These are phyloP conservation scores for Drosophila orena DNA, from an alignment of 1,140 invertebrate genomes.

Conservation along the genomic window DNA sequence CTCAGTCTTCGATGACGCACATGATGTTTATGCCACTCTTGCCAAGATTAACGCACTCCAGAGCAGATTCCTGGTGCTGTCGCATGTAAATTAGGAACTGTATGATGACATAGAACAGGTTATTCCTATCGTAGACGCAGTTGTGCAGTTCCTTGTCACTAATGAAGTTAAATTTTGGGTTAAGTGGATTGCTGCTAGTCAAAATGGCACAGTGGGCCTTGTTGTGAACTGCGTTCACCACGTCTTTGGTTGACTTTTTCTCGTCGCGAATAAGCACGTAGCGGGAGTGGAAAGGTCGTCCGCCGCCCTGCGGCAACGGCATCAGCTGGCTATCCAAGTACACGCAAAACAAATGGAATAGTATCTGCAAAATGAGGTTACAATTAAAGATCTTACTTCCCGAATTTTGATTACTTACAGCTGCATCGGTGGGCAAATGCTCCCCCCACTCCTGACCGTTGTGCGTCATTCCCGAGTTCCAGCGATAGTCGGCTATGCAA, in stretches of 20 bases:
- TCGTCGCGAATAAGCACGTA: constrained; percentile 79
- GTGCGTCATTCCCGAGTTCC: constrained; percentile 90
- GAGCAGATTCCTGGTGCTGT: constrained; percentile 90
- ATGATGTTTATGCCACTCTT: constrained; percentile 92
- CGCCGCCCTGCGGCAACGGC: constrained; percentile 91
- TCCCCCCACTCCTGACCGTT: constrained; percentile 92
- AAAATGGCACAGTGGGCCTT: constrained; percentile 82
- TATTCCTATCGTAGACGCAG: constrained; percentile 90
- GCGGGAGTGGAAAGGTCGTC: constrained; percentile 89
- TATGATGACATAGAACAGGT: constrained; percentile 92
- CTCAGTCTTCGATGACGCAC: constrained; percentile 89
- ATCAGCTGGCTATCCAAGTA: constrained; percentile 93
- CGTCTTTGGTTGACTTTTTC: constrained; percentile 85
- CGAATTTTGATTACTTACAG: constrained; percentile 86
- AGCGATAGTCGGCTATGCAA: constrained; percentile 92
- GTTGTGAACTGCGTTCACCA: constrained; percentile 73
- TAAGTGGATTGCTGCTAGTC: constrained; percentile 64
- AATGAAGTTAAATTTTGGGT: constrained; percentile 84
- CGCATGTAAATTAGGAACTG: constrained; percentile 92
- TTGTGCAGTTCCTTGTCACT: constrained; percentile 83
- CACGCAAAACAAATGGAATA: constrained; percentile 93
- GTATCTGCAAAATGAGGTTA: constrained; percentile 86
- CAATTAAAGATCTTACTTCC: background rate
- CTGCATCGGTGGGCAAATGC: constrained; percentile 91
- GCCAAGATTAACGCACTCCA: constrained; percentile 92